Evolutionary conservation across 2,888 invertebrate species (phyloP), one percentile per base, ranked within the genome.

Genomic region (Litoditis marina): DNA sequence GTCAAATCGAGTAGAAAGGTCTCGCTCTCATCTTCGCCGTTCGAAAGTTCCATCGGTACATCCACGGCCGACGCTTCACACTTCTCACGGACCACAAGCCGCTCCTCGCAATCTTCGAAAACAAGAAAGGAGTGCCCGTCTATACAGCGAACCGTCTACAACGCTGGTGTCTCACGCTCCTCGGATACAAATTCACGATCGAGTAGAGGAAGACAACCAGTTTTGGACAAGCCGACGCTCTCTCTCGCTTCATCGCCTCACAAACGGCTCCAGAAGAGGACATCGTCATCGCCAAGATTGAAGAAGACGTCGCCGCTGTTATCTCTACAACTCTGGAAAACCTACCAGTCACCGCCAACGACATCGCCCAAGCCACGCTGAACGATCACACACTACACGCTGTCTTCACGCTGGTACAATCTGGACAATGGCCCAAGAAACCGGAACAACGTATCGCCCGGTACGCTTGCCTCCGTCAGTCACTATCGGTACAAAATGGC

Each of bases 31-130:
- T 85, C 16, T 85, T 79, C 65, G 84, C 82, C 0, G 78, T 84
- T 1, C 75, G 78, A 28, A 82, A 82, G 69, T 85, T 85, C 72
- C 82, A 84, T 55, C 74, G 82, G 28, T 85, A 83, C 67, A 49
- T 85, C 0, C 83, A 74, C 64, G 85, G 84, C 2, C 70, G 81
- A 16, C 71, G 78, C n/a, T 86, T 86, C 68, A 83, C 82, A 1
- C 68, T 76, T 2, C 57, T 51, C 19, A 76, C 76, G 11, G 76
- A 76, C 54, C 76, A 76, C 47, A 56, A 68, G 61, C 84, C 85
- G 0, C 66, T 86, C 4, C 82, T 74, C 1, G n/a, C 63, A 0
- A 69, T 76, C 25, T 76, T 74, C 32, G 73, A 71, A 6, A 54
- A 53, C 16, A 70, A 73, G 57, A 66, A 60, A 25, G 70, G 65